Evolutionary conservation across 2,888 invertebrate genomes (phyloP), one percentile per base, ranked within the genome.

Genomic region (Brachyopa scutellaris): DNA sequence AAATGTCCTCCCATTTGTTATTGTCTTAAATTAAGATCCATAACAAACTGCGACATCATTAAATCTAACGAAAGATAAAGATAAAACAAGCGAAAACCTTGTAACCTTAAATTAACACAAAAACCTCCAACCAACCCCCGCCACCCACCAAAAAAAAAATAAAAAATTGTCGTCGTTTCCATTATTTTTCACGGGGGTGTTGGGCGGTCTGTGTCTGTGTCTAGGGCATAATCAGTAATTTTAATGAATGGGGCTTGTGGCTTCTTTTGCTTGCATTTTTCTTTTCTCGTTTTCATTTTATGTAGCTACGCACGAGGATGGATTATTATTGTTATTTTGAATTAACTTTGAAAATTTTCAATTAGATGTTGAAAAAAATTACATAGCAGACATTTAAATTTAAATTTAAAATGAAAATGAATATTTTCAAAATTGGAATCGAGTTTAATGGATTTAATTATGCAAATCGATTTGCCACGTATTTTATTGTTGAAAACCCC

Each of bases 381-480:
- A n/a, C n/a, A n/a, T n/a, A n/a, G n/a, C n/a, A n/a, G n/a, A n/a
- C n/a, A 13, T 11, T 36, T 36, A 36, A 11, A 0, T 36, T 36
- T 11, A 36, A 36, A 36, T 36, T 11, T 3, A 36, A 36, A 11
- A 6, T 36, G 26, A 4, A 36, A 36, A 36, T 29, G 33, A 67
- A 42, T 70, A 53, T 49, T 61, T 36, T 13, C 5, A 2, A 11
- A 36, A 53, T 33, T 21, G 11, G 11, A 33, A 33, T 53, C 9
- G n/a, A 33, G 33, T 53, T 17, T 19, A 33, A 53, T 53, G 33
- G 33, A 33, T 53, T 53, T 33, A 53, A 33, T 53, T 53, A 36
- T 19, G 33, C 19, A 53, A 36, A 33, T 53, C 33, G 19, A 2
- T 23, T 13, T 2, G 1, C 8, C 6, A 8, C 36, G n/a, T 36